Percentiles rank a stretch among this genome's conserved stretches.
Evolutionary conservation across 1,140 invertebrate genomes (phyloP).

Genomic region (Bursaphelenchus mucronatus): DNA sequence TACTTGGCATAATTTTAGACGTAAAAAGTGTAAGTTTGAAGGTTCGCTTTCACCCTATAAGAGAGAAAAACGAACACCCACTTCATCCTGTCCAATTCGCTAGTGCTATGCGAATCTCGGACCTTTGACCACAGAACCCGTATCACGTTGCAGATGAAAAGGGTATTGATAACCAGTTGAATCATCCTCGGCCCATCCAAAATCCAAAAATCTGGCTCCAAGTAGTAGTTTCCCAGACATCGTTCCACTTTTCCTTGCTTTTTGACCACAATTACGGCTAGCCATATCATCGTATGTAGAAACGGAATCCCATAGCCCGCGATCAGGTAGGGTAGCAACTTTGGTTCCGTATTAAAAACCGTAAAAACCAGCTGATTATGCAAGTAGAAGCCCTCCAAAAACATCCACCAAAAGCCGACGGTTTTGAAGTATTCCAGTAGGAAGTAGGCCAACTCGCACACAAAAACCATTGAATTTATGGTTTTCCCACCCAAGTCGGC

Average conservation of each 20-base stretch:
- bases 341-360: slow-evolving; percentile 73
- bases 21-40: no score
- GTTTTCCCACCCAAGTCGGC: slow-evolving; percentile 31
- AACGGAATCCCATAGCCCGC: slow-evolving; percentile 71
- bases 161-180: slow-evolving; percentile 53
- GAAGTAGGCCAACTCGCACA: slow-evolving; percentile 75
- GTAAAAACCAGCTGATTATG: slow-evolving; percentile 77
- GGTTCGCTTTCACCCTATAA: neutral
- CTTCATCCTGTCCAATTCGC: slow-evolving; percentile 59
- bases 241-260: slow-evolving; percentile 57
- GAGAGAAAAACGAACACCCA: slow-evolving; percentile 23
- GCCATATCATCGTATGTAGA: slow-evolving; percentile 54
- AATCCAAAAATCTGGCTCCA: slow-evolving; percentile 60
- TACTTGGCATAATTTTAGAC: neutral
- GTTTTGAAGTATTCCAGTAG: slow-evolving; percentile 79
- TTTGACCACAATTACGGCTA: slow-evolving; percentile 51
- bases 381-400: slow-evolving; percentile 80
- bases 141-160: slow-evolving; percentile 59
- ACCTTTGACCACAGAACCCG: slow-evolving; percentile 59
- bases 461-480: slow-evolving; percentile 70
- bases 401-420: slow-evolving; percentile 91
- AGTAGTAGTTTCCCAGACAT: slow-evolving; percentile 57
- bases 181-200: slow-evolving; percentile 56
- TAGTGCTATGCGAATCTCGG: slow-evolving; percentile 49
- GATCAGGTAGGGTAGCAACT: slow-evolving; percentile 70